phyloP scores from a whole-genome alignment of 92 coral and sea anemone genomes.

The Phenganax stokvisi region DNA sequence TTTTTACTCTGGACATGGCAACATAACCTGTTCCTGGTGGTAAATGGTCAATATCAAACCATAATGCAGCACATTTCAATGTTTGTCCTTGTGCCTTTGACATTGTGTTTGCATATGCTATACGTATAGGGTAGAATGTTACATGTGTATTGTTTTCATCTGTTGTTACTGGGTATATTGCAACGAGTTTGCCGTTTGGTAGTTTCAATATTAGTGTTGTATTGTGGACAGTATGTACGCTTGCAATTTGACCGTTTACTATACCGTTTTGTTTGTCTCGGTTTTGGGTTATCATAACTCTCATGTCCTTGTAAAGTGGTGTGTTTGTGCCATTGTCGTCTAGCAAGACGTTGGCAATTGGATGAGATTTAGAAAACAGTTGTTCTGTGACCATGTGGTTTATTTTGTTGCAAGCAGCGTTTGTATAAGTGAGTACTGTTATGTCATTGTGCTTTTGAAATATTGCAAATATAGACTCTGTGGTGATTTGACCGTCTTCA shows the following conservation, averaged over 20 bases:
- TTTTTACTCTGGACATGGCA: not conserved
- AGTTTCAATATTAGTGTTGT: not conserved
- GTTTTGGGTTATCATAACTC: not conserved
- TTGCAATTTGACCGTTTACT: not conserved
- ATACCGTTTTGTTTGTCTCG: not conserved
- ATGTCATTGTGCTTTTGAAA: too few relatives aligned
- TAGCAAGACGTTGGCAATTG: too few relatives aligned
- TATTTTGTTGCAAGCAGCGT: too few relatives aligned
- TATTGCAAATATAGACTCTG: too few relatives aligned
- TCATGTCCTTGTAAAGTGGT: not conserved
- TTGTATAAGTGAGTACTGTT: too few relatives aligned
- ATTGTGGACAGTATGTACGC: not conserved
- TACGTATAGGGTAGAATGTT: not conserved
- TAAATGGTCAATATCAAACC: not conserved
- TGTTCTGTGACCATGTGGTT: too few relatives aligned
- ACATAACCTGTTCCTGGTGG: constrained; percentile 4
- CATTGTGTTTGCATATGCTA: not conserved
- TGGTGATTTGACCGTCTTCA: too few relatives aligned
- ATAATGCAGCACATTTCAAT: not conserved
- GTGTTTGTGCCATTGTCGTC: too few relatives aligned
- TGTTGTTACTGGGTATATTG: not conserved
- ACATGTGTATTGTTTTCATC: not conserved
- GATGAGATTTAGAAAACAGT: too few relatives aligned
- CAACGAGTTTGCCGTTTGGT: not conserved
- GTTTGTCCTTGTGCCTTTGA: not conserved